A percentile compares a stretch with the other conserved stretches of the same genome.
These are phyloP conservation scores for Empis stercorea DNA, from an alignment of 2,888 invertebrate genomes.

Conservation along the genomic window DNA sequence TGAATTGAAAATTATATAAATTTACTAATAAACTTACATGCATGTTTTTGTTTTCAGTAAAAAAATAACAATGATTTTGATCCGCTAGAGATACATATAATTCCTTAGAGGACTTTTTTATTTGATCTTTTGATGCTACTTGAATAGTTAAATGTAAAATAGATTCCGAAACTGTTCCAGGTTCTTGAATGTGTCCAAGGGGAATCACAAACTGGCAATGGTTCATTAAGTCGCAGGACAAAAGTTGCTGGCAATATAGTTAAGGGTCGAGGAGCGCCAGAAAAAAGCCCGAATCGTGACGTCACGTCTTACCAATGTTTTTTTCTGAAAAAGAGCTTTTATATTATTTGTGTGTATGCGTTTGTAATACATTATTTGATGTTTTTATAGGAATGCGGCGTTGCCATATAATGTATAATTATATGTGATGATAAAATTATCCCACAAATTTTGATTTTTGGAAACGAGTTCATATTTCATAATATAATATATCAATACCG, in stretches of 20 bases:
- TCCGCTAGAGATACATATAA: slow-evolving; percentile 83
- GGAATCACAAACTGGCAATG: slow-evolving; percentile 72
- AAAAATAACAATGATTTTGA: slow-evolving; percentile 86
- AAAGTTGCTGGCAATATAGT: slow-evolving; percentile 85
- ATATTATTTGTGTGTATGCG: no score
- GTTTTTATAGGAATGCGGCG: no score
- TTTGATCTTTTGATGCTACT: slow-evolving; percentile 59
- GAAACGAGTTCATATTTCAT: no score
- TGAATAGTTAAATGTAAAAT: slow-evolving; percentile 57
- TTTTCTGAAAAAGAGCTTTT: no score
- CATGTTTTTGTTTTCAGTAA: slow-evolving; percentile 67
- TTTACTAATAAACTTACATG: slow-evolving; percentile 55
- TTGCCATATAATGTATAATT: no score
- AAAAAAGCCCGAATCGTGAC: no score
- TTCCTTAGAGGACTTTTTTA: slow-evolving; percentile 63
- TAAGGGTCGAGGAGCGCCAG: no score
- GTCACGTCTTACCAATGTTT: no score
- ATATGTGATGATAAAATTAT: no score
- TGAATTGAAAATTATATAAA: not conserved
- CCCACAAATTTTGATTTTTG: no score
- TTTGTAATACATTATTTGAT: slow-evolving; percentile 69
- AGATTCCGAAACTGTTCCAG: slow-evolving; percentile 37
- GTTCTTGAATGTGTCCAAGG: slow-evolving; percentile 48
- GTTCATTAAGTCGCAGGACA: slow-evolving; percentile 63
- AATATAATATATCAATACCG: no score